phyloP scores from a whole-genome alignment of 2,888 invertebrate species.

The Drosophila bunnanda region DNA sequence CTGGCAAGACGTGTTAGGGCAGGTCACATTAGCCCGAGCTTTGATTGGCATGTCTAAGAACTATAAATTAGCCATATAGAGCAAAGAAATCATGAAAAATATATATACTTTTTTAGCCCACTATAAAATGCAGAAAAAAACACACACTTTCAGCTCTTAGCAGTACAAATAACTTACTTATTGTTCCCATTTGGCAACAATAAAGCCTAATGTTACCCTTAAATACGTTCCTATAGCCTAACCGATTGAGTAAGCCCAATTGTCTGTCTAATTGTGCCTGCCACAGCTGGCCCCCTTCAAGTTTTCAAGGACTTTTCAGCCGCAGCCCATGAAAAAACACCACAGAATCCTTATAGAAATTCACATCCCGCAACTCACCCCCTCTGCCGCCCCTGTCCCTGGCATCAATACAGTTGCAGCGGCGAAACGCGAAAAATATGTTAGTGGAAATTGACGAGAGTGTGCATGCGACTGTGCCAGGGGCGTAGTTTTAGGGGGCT shows the following conservation, averaged over 20 bases:
- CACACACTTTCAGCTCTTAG: neutral
- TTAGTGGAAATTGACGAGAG: conserved; percentile 5
- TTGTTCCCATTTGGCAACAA: conserved; percentile 22
- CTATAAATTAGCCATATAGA: neutral
- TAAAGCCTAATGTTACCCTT: conserved; percentile 27
- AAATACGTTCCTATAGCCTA: conserved; percentile 20
- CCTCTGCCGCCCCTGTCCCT: neutral
- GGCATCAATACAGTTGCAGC: conserved; percentile 26
- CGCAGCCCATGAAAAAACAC: conserved; percentile 29
- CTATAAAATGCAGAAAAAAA: too few relatives aligned
- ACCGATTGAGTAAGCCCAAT: conserved; percentile 30
- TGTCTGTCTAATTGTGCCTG: conserved; percentile 44
- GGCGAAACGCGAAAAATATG: conserved; percentile 26
- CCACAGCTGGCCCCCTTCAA: conserved; percentile 45
- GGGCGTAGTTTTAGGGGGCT: conserved; percentile 16
- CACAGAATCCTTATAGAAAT: conserved; percentile 19
- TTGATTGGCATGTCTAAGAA: conserved; percentile 12
- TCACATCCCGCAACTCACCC: conserved; percentile 27
- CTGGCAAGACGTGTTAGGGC: conserved; percentile 36
- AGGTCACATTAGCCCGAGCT: conserved; percentile 7
- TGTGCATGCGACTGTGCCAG: conserved; percentile 12
- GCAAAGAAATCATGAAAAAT: neutral
- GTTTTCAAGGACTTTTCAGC: conserved; percentile 39
- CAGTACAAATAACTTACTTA: neutral
- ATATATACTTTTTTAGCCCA: neutral